Evolutionary conservation across 2,888 invertebrate species (phyloP).

Genomic region (Rhyacophila evoluta): DNA sequence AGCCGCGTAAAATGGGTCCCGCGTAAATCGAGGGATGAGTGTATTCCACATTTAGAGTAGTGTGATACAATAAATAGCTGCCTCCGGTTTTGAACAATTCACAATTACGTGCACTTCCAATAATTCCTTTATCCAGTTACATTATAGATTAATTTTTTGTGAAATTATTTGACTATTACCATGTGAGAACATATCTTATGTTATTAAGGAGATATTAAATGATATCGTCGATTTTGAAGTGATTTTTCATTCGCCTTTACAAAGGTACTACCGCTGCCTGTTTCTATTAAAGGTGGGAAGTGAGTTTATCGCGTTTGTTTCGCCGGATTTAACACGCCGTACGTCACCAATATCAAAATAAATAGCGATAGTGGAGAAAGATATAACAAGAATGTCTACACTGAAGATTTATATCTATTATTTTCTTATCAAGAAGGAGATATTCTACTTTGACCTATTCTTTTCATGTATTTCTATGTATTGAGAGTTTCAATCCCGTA

Average conservation of each 20-base stretch:
- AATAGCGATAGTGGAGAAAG: conserved; percentile 48
- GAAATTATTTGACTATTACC: no score
- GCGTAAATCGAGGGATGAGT: no score
- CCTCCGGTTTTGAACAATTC: no score
- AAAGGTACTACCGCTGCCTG: background rate
- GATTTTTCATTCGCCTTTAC: background rate
- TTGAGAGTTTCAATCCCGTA: background rate
- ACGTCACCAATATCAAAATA: conserved; percentile 54
- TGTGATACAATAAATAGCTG: no score
- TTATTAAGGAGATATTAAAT: no score
- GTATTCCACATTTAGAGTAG: no score
- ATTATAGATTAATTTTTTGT: no score
- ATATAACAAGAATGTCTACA: conserved; percentile 49
- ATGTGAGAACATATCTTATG: no score
- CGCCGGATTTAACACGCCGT: conserved; percentile 45
- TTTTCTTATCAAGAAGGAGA: conserved; percentile 42
- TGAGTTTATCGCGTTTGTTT: conserved; percentile 49
- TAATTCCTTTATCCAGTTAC: no score
- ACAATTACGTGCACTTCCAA: no score
- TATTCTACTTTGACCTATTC: conserved; percentile 29
- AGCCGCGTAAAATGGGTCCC: no score
- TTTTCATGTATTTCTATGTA: background rate
- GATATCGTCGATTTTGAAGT: no score
- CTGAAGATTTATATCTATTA: conserved; percentile 49
- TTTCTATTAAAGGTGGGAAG: conserved; percentile 17